Conservation (phyloP, 1,140 invertebrate genomes). For the Oedothorax gibbosus region DNA sequence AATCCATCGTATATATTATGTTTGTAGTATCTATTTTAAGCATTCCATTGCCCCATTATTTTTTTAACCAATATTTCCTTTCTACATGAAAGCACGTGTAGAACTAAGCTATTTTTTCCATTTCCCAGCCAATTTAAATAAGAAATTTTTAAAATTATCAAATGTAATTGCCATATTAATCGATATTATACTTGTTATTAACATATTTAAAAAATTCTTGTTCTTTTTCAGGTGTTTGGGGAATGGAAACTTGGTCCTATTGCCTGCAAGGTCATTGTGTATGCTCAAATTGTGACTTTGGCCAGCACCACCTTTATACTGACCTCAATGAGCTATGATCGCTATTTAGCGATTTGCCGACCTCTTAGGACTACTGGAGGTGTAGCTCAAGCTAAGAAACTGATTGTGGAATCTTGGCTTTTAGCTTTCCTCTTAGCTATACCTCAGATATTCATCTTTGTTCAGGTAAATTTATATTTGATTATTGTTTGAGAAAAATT, state of each 20-base stretch:
- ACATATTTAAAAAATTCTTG: background rate
- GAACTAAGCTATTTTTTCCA: no score
- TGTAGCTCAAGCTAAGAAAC: conserved; percentile 64
- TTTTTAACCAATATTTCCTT: no score
- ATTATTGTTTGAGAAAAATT: no score
- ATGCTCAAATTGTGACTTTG: conserved; percentile 69
- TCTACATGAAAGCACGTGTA: no score
- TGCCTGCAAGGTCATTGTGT: conserved; percentile 69
- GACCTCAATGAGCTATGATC: conserved; percentile 70
- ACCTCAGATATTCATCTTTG: conserved; percentile 71
- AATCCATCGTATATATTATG: no score
- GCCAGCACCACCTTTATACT: conserved; percentile 70
- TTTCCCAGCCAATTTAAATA: no score
- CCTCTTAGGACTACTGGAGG: conserved; percentile 67
- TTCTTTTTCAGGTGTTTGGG: conserved; percentile 67
- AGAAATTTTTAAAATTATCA: no score
- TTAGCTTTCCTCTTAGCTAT: conserved; percentile 69
- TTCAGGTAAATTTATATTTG: conserved; percentile 66
- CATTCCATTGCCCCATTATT: no score
- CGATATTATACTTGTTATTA: background rate
- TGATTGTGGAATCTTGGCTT: conserved; percentile 69
- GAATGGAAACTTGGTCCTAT: conserved; percentile 68
- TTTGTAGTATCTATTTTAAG: no score
- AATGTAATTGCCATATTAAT: no score
- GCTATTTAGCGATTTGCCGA: conserved; percentile 70